Percentiles rank a stretch among this genome's conserved stretches.
phyloP scores from a whole-genome alignment of 2,888 invertebrate genomes.

The Noctuana brunneofusca region DNA sequence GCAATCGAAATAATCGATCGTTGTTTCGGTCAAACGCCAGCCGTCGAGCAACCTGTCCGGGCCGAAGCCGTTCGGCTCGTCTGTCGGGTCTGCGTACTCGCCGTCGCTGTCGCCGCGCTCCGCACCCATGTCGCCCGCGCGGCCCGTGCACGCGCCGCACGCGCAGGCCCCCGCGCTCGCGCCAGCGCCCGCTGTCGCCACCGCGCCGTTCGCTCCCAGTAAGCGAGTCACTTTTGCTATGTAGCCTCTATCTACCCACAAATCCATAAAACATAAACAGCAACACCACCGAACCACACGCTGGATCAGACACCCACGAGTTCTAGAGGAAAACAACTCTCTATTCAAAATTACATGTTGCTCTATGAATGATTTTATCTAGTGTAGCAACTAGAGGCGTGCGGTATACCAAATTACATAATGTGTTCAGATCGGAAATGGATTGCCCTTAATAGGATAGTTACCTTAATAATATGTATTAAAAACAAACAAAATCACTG shows the following conservation, averaged over 20 bases:
- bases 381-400: no score
- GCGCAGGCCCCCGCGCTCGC: constrained; percentile 49
- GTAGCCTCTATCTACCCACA: constrained; percentile 42
- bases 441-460: no score
- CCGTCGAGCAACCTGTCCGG: constrained; percentile 81
- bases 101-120: constrained; percentile 77
- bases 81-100: constrained; percentile 80
- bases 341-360: no score
- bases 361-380: no score
- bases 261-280: background rate
- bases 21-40: constrained; percentile 47
- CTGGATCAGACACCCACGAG: background rate
- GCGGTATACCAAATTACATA: no score
- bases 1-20: background rate
- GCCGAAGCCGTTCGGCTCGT: constrained; percentile 85
- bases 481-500: no score
- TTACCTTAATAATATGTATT: no score
- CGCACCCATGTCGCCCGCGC: constrained; percentile 78
- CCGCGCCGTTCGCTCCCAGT: constrained; percentile 71
- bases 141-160: constrained; percentile 59
- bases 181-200: constrained; percentile 41
- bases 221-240: constrained; percentile 80
- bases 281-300: background rate
- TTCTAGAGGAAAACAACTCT: no score
- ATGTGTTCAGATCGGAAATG: no score